These are phyloP conservation scores for Eciton burchellii DNA, from an alignment of 1,140 invertebrate species.

Conservation along the genomic window DNA sequence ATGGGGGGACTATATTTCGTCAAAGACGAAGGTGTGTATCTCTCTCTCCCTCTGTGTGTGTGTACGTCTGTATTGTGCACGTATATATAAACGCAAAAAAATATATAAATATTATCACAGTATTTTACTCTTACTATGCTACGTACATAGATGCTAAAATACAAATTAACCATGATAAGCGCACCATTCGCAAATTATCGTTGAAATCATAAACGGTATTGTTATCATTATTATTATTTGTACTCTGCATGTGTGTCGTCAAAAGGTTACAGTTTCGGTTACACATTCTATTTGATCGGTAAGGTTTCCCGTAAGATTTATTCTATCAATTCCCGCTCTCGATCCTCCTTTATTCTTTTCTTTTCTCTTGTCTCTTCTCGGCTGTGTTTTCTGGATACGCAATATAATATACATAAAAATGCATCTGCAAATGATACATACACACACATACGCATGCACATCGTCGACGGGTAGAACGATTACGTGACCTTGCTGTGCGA, in stretches of 20 bases:
- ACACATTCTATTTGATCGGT: conserved; percentile 47
- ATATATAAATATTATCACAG: conserved; percentile 85
- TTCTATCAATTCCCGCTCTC: not conserved
- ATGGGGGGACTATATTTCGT: conserved; percentile 30
- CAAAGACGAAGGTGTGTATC: conserved; percentile 15
- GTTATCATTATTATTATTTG: conserved; percentile 74
- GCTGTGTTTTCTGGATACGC: conserved; percentile 34
- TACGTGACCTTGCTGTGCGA: conserved; percentile 35
- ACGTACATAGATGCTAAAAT: conserved; percentile 83
- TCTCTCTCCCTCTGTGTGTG: conserved; percentile 49
- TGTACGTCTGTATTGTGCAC: conserved; percentile 44
- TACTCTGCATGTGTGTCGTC: conserved; percentile 70
- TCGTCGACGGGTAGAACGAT: conserved; percentile 59
- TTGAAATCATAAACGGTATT: conserved; percentile 59
- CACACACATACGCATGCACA: conserved; percentile 73
- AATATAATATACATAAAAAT: conserved; percentile 55
- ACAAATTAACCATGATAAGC: conserved; percentile 61
- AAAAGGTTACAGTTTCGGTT: conserved; percentile 41
- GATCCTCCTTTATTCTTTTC: conserved; percentile 49
- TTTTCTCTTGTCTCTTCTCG: not conserved
- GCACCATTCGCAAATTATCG: conserved; percentile 65
- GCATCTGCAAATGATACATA: conserved; percentile 56
- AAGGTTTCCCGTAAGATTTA: not conserved
- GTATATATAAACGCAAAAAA: conserved; percentile 70
- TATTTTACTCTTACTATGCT: conserved; percentile 83